Base-by-base conservation (phyloP, 2,113 vertebrate species). In the Danio rerio region DNA sequence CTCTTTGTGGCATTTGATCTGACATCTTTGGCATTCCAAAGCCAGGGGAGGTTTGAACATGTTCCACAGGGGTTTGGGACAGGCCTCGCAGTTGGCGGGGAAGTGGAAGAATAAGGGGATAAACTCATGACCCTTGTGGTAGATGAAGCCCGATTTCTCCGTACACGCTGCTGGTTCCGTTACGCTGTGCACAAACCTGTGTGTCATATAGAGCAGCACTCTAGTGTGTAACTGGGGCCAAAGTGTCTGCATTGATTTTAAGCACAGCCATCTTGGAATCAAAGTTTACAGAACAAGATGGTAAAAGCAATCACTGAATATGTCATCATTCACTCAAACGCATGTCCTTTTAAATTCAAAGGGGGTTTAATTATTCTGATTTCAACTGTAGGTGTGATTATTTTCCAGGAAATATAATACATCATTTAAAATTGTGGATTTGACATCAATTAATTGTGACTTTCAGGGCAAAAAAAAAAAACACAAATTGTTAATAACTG, bases 71-170 rank as follows among this genome's bases (percentile, higher is more conserved):
- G 96, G 96, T 87, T 96, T 97, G 93, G 95, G 94, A 80, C 96
- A 97, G 72, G 96, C 96, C 87, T 96, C 96, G 87, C 96, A 97
- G 90, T 94, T 95, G 81, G 96, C 96, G 69, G 96, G 96, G 80
- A 97, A 96, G 86, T 97, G 96, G 90, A 96, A 97, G 63, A 96
- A 93, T 61, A 95, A 96, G 55, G 96, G 95, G 84, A 96, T 94
- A 86, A 97, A 97, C 83, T 96, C 96, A 80, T 97, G 96, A 89
- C 96, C 96, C 89, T 96, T 96, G 92, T 97, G 95, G 89, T 94
- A 95, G 90, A 96, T 95, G 81, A 94, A 95, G 89, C 95, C 95
- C 8, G 95, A 96, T 84, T 96, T 96, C 86, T 96, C 96, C 79
- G 92, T 94, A 87, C 94, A 89, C 2, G 96, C 94, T 82, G 93